Base-by-base conservation (phyloP, 2,888 invertebrate genomes). In the Lasius platythorax region DNA sequence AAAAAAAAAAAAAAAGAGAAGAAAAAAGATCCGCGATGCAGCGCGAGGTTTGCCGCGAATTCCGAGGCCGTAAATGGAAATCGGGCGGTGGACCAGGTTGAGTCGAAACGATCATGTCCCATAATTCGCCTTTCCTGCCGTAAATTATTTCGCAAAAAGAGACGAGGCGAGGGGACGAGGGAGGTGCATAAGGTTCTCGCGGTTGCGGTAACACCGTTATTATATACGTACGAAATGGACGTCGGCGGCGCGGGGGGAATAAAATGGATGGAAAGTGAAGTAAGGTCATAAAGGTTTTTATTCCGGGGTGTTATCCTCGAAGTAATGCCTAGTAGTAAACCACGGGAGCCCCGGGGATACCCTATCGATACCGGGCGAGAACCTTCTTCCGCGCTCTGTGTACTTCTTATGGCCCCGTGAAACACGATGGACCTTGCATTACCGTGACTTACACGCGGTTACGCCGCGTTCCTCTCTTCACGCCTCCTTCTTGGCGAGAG, bases 201-300 rank as follows among this genome's bases (percentile, higher is more conserved):
- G 79, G 79, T 79, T 79, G 79, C 79, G 79, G 79, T 79, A 73
- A 72, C 79, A 43, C 79, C 79, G 61, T 79, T 79, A 79, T 79
- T 79, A 79, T 79, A 79, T 79, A 79, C 79, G 79, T 79, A 79
- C 61, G 79, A 61, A 73, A 79, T 84, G 83, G 83, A 74, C 70
- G 84, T 30, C 50, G 68, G 15, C 37, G 61, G 75, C n/a, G 81
- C 83, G 72, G 72, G 63, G 67, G 64, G 84, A 86, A 89, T 82
- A 81, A 87, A 89, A 91, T 83, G 87, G 90, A 90, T 89, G 90
- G 90, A 90, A 90, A 91, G 91, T 91, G 87, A 91, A 90, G 92
- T 90, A 91, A 92, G 92, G 92, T 91, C 91, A 92, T 94, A 94
- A 94, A 94, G 92, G 91, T 93, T 93, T 94, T 94, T 94, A 94